phyloP scores from a whole-genome alignment of 2,113 vertebrate species.

The human region DNA sequence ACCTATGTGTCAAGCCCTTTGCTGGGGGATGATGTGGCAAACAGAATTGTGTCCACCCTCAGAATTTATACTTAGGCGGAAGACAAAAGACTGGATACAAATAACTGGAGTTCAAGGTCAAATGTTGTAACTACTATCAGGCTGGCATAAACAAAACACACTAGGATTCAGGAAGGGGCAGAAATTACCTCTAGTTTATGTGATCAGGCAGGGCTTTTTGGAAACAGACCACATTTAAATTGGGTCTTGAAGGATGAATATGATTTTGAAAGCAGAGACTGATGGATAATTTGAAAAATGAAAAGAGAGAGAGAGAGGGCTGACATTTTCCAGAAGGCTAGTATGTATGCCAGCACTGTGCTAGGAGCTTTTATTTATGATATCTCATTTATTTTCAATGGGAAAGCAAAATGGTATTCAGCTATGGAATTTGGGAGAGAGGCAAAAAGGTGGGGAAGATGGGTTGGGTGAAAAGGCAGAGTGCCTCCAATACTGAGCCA shows the following conservation, averaged over 20 bases:
- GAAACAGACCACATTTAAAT: constrained; percentile 29
- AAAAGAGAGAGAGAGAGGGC: background rate
- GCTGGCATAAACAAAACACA: background rate
- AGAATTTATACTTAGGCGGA: background rate
- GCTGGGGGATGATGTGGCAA: background rate
- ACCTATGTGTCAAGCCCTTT: background rate
- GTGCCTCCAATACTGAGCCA: background rate
- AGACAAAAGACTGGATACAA: background rate
- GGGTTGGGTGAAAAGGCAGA: background rate
- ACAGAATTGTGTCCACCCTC: background rate
- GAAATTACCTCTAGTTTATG: background rate
- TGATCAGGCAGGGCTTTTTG: background rate
- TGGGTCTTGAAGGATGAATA: background rate
- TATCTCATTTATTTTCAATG: background rate
- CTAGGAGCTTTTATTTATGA: background rate
- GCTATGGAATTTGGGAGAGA: background rate
- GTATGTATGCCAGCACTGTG: background rate
- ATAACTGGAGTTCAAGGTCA: constrained; percentile 31
- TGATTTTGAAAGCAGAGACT: constrained; percentile 24
- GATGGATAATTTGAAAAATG: background rate
- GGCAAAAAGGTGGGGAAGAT: background rate
- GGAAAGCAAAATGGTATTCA: background rate
- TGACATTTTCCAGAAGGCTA: background rate
- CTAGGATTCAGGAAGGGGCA: background rate
- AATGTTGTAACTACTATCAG: background rate